Base-by-base conservation (phyloP, 2,113 vertebrate genomes). In the Labrus mixtus region DNA sequence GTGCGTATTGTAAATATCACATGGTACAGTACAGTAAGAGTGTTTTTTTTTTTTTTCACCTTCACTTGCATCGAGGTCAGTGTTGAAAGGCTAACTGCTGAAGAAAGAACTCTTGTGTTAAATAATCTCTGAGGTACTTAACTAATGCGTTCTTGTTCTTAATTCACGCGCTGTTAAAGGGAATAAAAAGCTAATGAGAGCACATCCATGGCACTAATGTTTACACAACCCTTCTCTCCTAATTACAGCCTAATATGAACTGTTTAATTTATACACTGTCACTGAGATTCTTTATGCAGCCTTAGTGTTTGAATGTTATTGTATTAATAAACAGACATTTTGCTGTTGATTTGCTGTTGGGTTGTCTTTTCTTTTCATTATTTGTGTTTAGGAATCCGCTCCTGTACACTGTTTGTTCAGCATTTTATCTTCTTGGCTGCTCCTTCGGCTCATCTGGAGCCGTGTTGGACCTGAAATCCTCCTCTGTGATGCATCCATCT, bases 181-280 rank as follows among this genome's bases (percentile, higher is more conserved):
- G 53, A 72, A 75, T 69, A 76, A 80, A 58, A 75, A 56, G 61
- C 71, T 76, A 73, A 76, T 62, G 25, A 79, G 58, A 71, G 55
- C 1, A 22, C 58, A 73, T 84, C 61, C 22, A 69, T 48, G 10
- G 51, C 59, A 64, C 81, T 75, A 57, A 76, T 89, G 86, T 84
- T 89, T 87, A 84, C 68, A 89, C 61, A 2, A 73, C 64, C 57
- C 51, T 56, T 80, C 57, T 75, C n/a, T 51, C 68, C 39, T 70
- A 88, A 86, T 88, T 69, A 29, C 66, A 39, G 45, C 68, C 69
- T 68, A 60, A 76, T 85, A 73, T 83, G 62, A 78, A 74, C 64
- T 6, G n/a, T 72, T 78, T 73, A 75, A 88, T 83, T 85, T 81
- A 79, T 76, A 68, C 77, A 76, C 63, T 84, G 68, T 79, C 51